These are phyloP conservation scores for Naso thynnoides DNA, from an alignment of 2,797 vertebrate species.

Conservation along the genomic window DNA sequence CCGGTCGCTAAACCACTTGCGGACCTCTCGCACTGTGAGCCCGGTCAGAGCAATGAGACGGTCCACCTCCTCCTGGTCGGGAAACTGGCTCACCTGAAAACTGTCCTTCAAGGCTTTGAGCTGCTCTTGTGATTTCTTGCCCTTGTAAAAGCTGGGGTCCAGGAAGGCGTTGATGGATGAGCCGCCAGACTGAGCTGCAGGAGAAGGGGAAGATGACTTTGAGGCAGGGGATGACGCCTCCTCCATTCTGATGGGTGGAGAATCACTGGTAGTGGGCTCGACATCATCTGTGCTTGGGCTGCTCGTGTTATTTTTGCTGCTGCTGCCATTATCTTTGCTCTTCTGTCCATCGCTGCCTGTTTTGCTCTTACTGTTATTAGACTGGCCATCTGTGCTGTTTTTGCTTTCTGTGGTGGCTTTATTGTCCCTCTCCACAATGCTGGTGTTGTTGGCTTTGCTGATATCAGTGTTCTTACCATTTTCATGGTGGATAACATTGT, in stretches of 20 bases:
- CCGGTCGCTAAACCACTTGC: constrained; percentile 98
- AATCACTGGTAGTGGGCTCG: constrained; percentile 40
- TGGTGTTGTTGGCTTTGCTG: constrained; percentile 42
- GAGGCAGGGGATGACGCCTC: constrained; percentile 78
- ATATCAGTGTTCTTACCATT: constrained; percentile 53
- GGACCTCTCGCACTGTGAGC: constrained; percentile 93
- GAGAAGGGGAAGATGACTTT: constrained; percentile 78
- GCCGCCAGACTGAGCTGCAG: constrained; percentile 59
- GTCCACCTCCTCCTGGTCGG: constrained; percentile 94
- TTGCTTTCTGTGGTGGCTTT: constrained; percentile 55
- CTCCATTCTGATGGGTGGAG: constrained; percentile 53
- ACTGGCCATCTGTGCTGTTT: constrained; percentile 54
- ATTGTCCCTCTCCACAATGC: constrained; percentile 41
- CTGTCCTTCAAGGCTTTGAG: constrained; percentile 93
- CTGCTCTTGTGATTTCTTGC: constrained; percentile 97
- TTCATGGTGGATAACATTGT: constrained; percentile 24
- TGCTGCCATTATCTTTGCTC: constrained; percentile 52
- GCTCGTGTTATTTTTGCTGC: constrained; percentile 35
- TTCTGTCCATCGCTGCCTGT: constrained; percentile 34
- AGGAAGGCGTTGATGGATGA: constrained; percentile 83
- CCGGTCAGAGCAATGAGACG: constrained; percentile 93
- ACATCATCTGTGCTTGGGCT: constrained; percentile 56
- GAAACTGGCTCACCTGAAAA: constrained; percentile 93
- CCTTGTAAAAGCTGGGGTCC: constrained; percentile 91
- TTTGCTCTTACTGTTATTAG: constrained; percentile 28